phyloP scores from a whole-genome alignment of 2,888 invertebrate genomes.

The Himalopsyche anomala region DNA sequence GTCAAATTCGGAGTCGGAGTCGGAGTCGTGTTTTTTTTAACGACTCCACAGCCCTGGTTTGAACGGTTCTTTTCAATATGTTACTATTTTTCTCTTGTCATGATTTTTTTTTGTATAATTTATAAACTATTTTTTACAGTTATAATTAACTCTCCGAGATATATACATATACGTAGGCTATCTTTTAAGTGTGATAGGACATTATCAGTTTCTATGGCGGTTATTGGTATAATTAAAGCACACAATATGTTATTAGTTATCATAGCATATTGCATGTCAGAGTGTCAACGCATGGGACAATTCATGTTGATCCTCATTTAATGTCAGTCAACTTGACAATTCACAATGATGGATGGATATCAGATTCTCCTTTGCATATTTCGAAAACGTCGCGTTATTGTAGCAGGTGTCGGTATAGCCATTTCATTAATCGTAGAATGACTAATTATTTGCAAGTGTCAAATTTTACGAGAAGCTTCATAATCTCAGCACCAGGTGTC shows the following conservation, averaged over 20 bases:
- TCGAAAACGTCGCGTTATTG: not conserved
- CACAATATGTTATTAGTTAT: not conserved
- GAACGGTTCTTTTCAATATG: too few relatives aligned
- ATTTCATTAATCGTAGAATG: conserved; percentile 30
- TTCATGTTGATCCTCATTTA: not conserved
- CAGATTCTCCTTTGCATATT: conserved; percentile 6
- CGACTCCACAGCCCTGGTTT: too few relatives aligned
- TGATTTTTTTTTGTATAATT: too few relatives aligned
- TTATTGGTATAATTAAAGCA: too few relatives aligned
- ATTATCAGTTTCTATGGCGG: too few relatives aligned
- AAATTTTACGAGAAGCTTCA: conserved; percentile 17
- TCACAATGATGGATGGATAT: not conserved
- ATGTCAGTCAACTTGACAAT: not conserved
- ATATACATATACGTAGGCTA: too few relatives aligned
- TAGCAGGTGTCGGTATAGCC: conserved; percentile 19
- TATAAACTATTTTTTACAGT: too few relatives aligned
- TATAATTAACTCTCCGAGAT: too few relatives aligned
- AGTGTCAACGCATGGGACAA: not conserved
- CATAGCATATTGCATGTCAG: not conserved
- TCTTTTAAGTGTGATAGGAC: too few relatives aligned
- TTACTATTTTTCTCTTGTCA: too few relatives aligned
- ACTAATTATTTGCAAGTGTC: conserved; percentile 35
- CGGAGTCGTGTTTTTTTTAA: too few relatives aligned
- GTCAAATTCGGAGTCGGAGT: too few relatives aligned
- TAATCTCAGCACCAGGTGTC: conserved; percentile 18